Conservation (phyloP, 2,797 vertebrate species). For the Aphelocoma californica region DNA sequence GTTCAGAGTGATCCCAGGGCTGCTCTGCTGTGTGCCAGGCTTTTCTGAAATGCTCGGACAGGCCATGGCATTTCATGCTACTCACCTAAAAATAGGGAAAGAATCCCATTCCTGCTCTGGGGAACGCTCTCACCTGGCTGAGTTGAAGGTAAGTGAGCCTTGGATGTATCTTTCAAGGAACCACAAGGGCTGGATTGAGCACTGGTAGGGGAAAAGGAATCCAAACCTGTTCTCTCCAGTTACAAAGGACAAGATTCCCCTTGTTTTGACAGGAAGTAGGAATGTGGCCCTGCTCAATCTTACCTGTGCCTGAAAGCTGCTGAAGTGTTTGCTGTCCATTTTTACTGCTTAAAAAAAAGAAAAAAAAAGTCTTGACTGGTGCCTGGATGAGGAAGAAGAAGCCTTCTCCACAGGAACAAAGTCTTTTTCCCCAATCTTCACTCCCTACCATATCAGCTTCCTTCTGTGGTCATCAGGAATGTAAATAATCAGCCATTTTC, state of each 20-base stretch:
- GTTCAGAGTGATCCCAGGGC: background rate
- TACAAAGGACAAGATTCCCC: background rate
- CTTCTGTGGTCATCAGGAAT: background rate
- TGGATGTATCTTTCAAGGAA: background rate
- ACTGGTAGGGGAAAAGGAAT: accelerated
- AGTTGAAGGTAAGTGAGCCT: background rate
- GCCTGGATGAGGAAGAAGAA: background rate
- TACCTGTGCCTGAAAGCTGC: background rate
- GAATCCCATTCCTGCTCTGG: background rate
- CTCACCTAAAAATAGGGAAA: background rate
- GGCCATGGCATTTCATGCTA: background rate
- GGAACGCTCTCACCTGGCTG: background rate
- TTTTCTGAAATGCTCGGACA: background rate
- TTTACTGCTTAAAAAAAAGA: background rate
- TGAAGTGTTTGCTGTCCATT: background rate
- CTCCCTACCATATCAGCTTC: background rate
- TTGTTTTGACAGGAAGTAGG: background rate
- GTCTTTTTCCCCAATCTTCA: background rate
- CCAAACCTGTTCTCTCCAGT: background rate
- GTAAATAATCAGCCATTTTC: background rate
- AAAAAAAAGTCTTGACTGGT: background rate
- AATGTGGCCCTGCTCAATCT: background rate
- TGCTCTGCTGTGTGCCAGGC: background rate
- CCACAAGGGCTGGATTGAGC: background rate
- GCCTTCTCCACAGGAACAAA: background rate